Conservation (phyloP, 2,113 vertebrate species). For the Anguilla japonica region DNA sequence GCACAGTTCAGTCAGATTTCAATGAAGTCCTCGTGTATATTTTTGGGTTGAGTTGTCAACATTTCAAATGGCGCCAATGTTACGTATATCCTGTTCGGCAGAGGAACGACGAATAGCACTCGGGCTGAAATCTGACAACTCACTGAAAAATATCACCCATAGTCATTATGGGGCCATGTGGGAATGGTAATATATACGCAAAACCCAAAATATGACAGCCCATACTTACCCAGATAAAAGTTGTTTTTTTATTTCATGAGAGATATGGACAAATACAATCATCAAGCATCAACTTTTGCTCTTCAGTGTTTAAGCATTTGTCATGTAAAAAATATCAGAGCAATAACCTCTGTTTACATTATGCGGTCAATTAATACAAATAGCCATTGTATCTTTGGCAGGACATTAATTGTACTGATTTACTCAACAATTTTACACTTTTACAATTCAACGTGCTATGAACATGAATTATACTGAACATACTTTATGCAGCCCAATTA, state of each 20-base stretch:
- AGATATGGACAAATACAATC: conserved; percentile 79
- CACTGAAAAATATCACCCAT: conserved; percentile 82
- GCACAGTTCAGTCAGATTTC: conserved; percentile 75
- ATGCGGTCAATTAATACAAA: conserved; percentile 12
- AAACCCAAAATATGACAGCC: conserved; percentile 65
- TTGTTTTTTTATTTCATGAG: conserved; percentile 77
- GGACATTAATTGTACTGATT: not conserved
- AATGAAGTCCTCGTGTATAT: conserved; percentile 78
- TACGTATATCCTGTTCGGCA: conserved; percentile 41
- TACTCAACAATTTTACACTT: not conserved
- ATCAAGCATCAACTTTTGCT: conserved; percentile 72
- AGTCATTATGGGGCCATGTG: conserved; percentile 72
- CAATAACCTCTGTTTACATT: conserved; percentile 48
- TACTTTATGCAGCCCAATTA: conserved; percentile 11
- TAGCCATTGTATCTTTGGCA: not conserved
- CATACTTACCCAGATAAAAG: conserved; percentile 78
- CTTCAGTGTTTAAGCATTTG: conserved; percentile 69
- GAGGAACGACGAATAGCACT: conserved; percentile 42
- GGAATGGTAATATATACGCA: conserved; percentile 72
- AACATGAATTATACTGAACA: not conserved
- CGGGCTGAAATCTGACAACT: conserved; percentile 78
- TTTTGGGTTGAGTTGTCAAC: conserved; percentile 82
- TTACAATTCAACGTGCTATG: not conserved
- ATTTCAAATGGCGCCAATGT: conserved; percentile 62
- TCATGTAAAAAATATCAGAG: conserved; percentile 47